Base-by-base conservation (phyloP, 2,113 vertebrate species). In the Boulengerochromis microlepis region DNA sequence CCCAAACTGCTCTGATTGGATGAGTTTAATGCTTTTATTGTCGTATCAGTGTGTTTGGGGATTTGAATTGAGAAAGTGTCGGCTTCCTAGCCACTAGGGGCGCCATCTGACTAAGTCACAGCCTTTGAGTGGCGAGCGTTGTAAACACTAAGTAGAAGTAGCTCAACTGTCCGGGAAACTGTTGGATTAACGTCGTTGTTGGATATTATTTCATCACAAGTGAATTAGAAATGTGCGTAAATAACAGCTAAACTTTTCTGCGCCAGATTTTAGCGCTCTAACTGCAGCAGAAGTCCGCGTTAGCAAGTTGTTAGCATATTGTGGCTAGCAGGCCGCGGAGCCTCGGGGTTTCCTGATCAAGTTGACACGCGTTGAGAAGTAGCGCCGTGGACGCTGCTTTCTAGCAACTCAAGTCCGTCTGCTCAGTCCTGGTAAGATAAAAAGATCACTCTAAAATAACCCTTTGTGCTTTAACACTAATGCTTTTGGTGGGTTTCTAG, bases 261-360 rank as follows among this genome's bases (percentile, higher is more conserved):
- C 5, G 1, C 1, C 5, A 3, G 1, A 10, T 3, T 42, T 31
- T 18, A 4, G 2, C 7, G 18, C 13, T 26, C 47, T 38, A 35
- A 53, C 8, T 10, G 3, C 1, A 16, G 5, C 7, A 35, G 16
- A 9, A 13, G 82, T 7, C 1, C 7, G 3, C 33, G 11, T 52
- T 83, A 18, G 53, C 26, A 12, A 31, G 50, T 24, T 19, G 38
- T 71, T 89, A 90, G 71, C 85, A 53, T 7, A 78, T 31, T 19
- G 12, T 9, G 80, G 86, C 31, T 82, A 78, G 22, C 26, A 95
- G 96, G 96, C 96, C 96, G 47, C 29, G 16, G 24, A 29, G 10
- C 74, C 74, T n/a, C 45, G 18, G 10, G 45, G 2, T 78, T 78
- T 52, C 74, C 18, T 78, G 74, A 50, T 31, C 26, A n/a, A 78